Conservation (phyloP, 2,113 vertebrate genomes). For the Oreochromis spilurus region DNA sequence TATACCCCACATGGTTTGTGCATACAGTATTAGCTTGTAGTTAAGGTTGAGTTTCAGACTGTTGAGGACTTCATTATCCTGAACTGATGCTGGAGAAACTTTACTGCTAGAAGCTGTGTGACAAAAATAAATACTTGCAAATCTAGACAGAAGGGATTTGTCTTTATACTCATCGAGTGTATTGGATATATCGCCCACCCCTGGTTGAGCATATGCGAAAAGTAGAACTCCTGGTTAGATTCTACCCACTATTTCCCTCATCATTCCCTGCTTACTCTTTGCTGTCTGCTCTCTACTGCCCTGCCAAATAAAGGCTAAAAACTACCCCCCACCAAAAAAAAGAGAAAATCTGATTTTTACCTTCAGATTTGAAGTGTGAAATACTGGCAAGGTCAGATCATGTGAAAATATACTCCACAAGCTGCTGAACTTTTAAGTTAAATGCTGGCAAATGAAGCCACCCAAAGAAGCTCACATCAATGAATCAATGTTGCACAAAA, state of each 20-base stretch:
- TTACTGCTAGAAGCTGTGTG: background rate
- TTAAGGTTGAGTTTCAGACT: background rate
- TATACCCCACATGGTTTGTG: background rate
- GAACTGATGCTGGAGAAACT: background rate
- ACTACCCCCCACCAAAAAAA: background rate
- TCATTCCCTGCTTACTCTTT: background rate
- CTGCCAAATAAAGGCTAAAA: background rate
- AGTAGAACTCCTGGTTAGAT: background rate
- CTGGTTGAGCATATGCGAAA: background rate
- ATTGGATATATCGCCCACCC: background rate
- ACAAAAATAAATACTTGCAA: background rate
- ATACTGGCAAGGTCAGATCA: background rate
- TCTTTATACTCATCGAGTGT: background rate
- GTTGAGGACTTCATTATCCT: background rate
- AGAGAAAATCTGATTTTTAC: background rate
- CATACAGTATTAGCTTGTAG: background rate
- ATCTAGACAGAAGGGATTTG: background rate
- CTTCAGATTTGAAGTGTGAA: background rate
- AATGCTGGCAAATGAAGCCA: fast-evolving
- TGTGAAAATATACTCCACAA: fast-evolving
- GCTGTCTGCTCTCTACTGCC: background rate
- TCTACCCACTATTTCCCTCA: background rate
- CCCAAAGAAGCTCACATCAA: background rate
- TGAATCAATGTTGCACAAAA: background rate
- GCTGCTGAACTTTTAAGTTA: background rate